phyloP scores from a whole-genome alignment of 2,797 vertebrate genomes.

The Cossypha dichroa region DNA sequence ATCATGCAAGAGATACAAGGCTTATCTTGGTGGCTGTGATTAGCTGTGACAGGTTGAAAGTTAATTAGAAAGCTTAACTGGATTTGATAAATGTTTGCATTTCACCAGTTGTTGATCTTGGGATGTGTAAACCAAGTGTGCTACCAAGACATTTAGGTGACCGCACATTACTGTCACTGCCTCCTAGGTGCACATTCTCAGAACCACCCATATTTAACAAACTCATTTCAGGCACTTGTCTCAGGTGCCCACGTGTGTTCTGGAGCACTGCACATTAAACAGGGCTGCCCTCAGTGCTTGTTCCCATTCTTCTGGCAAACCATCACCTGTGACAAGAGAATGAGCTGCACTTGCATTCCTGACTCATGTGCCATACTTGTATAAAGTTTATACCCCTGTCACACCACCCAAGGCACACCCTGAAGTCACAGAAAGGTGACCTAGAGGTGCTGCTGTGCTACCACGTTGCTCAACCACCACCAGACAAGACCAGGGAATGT shows the following conservation, averaged over 20 bases:
- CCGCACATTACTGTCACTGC: background rate
- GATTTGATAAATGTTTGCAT: background rate
- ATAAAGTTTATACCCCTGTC: background rate
- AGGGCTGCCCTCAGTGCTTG: background rate
- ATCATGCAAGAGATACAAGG: background rate
- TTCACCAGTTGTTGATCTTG: background rate
- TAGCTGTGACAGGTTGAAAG: background rate
- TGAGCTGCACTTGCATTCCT: background rate
- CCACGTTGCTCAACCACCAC: background rate
- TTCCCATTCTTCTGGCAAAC: background rate
- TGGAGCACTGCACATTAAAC: background rate
- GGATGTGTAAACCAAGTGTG: background rate
- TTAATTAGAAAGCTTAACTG: background rate
- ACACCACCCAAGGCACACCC: background rate
- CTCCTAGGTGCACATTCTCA: background rate
- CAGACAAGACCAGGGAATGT: background rate
- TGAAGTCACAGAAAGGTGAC: background rate
- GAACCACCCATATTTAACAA: background rate
- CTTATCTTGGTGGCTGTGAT: background rate
- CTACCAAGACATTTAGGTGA: background rate
- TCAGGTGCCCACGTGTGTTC: background rate
- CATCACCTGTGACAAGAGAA: background rate
- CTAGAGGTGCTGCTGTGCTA: background rate
- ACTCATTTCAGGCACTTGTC: background rate
- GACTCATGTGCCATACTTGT: background rate